Evolutionary conservation across 1,140 invertebrate species (phyloP), one percentile per base, ranked within the genome.

Genomic region (Carcinoscorpius rotundicauda): DNA sequence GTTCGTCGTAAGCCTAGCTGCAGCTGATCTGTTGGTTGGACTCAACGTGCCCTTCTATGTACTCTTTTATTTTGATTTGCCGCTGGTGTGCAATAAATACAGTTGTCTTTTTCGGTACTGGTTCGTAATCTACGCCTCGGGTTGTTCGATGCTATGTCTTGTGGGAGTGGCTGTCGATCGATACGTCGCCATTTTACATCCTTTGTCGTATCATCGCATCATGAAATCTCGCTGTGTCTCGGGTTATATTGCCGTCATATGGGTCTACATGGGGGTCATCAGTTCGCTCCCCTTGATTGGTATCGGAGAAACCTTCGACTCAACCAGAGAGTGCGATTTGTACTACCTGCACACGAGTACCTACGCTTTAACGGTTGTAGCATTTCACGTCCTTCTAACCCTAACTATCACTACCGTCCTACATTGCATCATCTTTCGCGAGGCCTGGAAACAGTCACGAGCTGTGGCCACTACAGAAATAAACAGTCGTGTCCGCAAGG

Each of bases 161-260:
- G 62, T 70, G 56, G 72, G 72, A 4, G 72, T 66, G 0, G 72
- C 72, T 0, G 65, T 63, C 76, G 77, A 63, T 80, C 95, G 93
- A 76, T 95, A 94, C 74, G 84, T 93, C 77, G 93, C 93, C 10
- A 95, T 97, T 64, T 87, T 97, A 49, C 82, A 90, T 71, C 93
- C 93, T 4, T 81, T 96, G 66, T 71, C 64, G 3, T 72, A 73
- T 58, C 68, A 63, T n/a, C 52, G 64, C 0, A 29, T 70, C 6
- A 65, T 71, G 8, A 62, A 61, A 49, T 64, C 56, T 6, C 10
- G 61, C 0, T 64, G 62, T 4, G 65, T 67, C 10, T 58, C 61
- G 4, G 4, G 61, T 4, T 65, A 64, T 52, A 64, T 73, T 11
- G 52, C 62, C 6, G 50, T 60, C 3, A 64, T 70, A 48, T 72